Base-by-base conservation (phyloP, 2,113 vertebrate species). In the Pithys albifrons region DNA sequence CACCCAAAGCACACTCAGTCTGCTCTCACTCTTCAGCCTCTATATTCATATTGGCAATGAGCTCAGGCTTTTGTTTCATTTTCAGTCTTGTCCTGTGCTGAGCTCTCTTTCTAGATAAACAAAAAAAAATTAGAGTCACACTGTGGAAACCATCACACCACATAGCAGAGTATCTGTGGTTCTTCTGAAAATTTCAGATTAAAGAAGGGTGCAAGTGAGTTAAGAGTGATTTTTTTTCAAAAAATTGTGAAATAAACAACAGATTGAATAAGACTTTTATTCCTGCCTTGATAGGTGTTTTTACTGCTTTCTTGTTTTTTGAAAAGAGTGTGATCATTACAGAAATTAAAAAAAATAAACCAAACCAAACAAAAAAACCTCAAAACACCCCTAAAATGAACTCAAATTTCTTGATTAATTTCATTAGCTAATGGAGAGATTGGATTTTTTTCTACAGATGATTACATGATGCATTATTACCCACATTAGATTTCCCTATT, bases 111-210 rank as follows among this genome's bases (percentile, higher is more conserved):
- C 33, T 23, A 66, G 29, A 22, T 41, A 78, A 77, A 35, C 2
- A 59, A 16, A 20, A 72, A 37, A 45, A 3, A 80, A 31, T 19
- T 19, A 14, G 11, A 65, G 45, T 39, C 16, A 24, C 45, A 37
- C 7, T 15, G 28, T 41, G 25, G 49, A 73, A 77, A 55, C 5
- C 23, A 59, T 28, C 23, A 18, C 19, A 54, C 3, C 6, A 39
- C 45, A 14, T 3, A 46, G 19, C 3, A 54, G 17, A 24, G 0
- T 37, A 5, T 9, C 37, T 29, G 8, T 10, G 10, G 7, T 29
- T 79, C 3, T 39, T 45, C 25, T 25, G 41, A 61, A 82, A 90
- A 67, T 7, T 57, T 71, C 85, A 14, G 4, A 25, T 73, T 74
- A 35, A 48, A 78, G 27, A n/a, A 84, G 7, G 5, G 2, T 33